Percentiles rank a stretch among this genome's conserved stretches.
These are phyloP conservation scores for Brotula barbata DNA, from an alignment of 2,797 vertebrate species.

Conservation along the genomic window DNA sequence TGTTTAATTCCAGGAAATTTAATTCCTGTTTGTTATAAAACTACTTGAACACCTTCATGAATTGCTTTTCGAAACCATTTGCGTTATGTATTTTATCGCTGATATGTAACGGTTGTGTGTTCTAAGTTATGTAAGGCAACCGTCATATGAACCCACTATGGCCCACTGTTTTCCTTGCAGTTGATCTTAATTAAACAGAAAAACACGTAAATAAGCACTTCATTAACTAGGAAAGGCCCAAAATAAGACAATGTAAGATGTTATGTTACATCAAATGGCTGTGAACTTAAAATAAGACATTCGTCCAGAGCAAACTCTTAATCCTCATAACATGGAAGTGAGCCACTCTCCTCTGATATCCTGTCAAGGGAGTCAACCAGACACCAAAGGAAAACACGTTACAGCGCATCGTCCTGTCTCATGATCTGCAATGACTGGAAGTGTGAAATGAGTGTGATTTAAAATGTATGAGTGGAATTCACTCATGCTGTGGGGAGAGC, in stretches of 20 bases:
- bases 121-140: too few relatives aligned
- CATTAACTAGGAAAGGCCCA: neutral
- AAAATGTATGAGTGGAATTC: slow-evolving; percentile 56
- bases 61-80: too few relatives aligned
- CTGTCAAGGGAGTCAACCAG: slow-evolving; percentile 48
- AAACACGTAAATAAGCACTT: slow-evolving; percentile 8
- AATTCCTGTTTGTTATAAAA: too few relatives aligned
- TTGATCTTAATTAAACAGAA: too few relatives aligned
- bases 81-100: too few relatives aligned
- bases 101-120: too few relatives aligned
- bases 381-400: slow-evolving; percentile 65
- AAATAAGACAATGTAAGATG: slow-evolving; percentile 40
- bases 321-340: slow-evolving; percentile 53
- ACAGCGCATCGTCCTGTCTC: slow-evolving; percentile 60
- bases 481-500: slow-evolving; percentile 30
- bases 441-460: slow-evolving; percentile 46
- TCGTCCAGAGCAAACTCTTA: slow-evolving; percentile 34
- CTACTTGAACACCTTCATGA: too few relatives aligned
- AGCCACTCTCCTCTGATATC: slow-evolving; percentile 48
- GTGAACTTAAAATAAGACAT: slow-evolving; percentile 48
- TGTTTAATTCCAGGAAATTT: too few relatives aligned
- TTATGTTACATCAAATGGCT: slow-evolving; percentile 48
- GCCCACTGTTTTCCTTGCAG: too few relatives aligned
- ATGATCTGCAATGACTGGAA: slow-evolving; percentile 44
- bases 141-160: too few relatives aligned